Percentiles rank a stretch among this genome's conserved stretches.
Evolutionary conservation across 2,888 invertebrate species (phyloP).

Genomic region (Epinotia ramella): DNA sequence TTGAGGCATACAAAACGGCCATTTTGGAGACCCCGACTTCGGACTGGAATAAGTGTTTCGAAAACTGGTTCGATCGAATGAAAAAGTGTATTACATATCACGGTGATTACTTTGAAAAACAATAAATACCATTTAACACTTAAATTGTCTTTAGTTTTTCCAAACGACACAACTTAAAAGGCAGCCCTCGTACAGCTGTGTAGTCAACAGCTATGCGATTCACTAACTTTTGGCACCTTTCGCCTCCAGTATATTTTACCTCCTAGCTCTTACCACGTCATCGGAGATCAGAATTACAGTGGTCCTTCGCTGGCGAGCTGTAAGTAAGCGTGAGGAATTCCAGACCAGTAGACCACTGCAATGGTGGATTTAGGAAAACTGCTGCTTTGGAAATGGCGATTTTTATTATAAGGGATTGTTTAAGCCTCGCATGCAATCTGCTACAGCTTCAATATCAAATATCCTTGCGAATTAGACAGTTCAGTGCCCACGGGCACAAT

Average conservation of each 20-base stretch:
- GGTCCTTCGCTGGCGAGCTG: neutral
- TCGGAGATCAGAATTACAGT: neutral
- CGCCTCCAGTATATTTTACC: neutral
- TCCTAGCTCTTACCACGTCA: neutral
- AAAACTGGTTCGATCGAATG: too few relatives aligned
- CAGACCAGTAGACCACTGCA: neutral
- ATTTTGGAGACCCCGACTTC: too few relatives aligned
- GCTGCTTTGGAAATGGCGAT: neutral
- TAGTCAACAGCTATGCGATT: neutral
- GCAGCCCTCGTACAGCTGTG: too few relatives aligned
- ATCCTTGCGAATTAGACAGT: neutral
- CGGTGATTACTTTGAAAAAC: too few relatives aligned
- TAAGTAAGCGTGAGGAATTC: too few relatives aligned
- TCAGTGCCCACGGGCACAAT: neutral
- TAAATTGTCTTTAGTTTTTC: too few relatives aligned
- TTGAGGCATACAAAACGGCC: too few relatives aligned
- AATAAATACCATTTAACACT: too few relatives aligned
- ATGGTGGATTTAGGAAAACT: neutral
- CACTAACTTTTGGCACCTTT: neutral
- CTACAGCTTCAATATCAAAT: neutral
- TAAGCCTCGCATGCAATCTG: neutral
- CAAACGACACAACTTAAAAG: too few relatives aligned
- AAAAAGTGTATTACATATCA: too few relatives aligned
- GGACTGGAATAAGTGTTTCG: too few relatives aligned
- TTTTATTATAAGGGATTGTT: neutral